Base-by-base conservation (phyloP, 2,113 vertebrate species). In the Felis chaus region DNA sequence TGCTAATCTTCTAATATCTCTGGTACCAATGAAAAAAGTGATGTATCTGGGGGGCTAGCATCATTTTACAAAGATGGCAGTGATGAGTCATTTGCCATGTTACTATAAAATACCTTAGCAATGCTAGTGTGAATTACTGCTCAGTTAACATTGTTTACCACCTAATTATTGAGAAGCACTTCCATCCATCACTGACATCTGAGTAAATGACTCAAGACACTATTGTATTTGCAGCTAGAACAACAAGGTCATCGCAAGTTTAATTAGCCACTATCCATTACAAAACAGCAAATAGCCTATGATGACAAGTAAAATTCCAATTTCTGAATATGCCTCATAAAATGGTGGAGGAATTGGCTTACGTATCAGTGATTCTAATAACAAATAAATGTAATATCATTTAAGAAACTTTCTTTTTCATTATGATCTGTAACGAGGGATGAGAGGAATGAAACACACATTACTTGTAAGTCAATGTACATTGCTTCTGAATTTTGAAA, bases 101-200 rank as follows among this genome's bases (percentile, higher is more conserved):
- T 96, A 73, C 96, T 91, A 31, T 95, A 89, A 96, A 97, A 95
- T 92, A 98, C 93, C 95, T 98, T 81, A 61, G 90, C 94, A 63
- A 83, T 74, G 92, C 78, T 93, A 33, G 50, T 74, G 81, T 98
- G 98, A 98, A 96, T 98, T 98, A 98, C 91, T 84, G 92, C 96
- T 97, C 98, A 94, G 97, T 98, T 98, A 97, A 95, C 92, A 97
- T 98, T 98, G 97, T 95, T 98, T 97, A 97, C 94, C 96, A 93
- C 97, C 97, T 97, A 98, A 98, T 98, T 97, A 98, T 96, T 94
- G 97, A 95, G 96, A 97, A 96, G 78, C 95, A 95, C 84, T 79
- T 94, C 57, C 88, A 97, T 97, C 93, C 71, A 94, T 98, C 97
- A 97, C 93, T 97, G 97, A 95, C 97, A 98, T 63, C 89, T 94